Base-by-base conservation (phyloP, 2,888 invertebrate genomes). In the Eumacrocentrus americanus region DNA sequence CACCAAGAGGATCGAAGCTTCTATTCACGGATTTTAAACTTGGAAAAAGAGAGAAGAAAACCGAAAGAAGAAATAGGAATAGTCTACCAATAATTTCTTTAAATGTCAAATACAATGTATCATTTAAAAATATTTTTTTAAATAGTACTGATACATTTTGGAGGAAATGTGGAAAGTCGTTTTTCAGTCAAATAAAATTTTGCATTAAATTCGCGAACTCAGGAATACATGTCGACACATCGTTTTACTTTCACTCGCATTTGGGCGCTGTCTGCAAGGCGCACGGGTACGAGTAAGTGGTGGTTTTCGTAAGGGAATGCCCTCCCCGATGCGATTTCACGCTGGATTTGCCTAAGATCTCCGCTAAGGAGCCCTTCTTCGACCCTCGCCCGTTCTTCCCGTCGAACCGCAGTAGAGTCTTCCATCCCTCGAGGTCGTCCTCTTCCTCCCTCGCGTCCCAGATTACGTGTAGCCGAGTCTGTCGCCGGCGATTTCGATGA, bases 341-440 rank as follows among this genome's bases (percentile, higher is more conserved):
- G 86, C 83, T 82, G 85, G 86, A 86, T 86, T 86, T 85, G 82
- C 84, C 84, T 85, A 84, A 84, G 86, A 85, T 85, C 85, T 84
- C 72, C 75, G 82, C 81, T 82, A 80, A 81, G 80, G 77, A 80
- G 80, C 74, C 77, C 78, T 76, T 75, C 73, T 75, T 74, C 78
- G 25, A 38, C 72, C 71, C 67, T 51, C 52, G 51, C 58, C 34
- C 63, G 51, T 54, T 53, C 61, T 48, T 58, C 61, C 52, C 37
- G 47, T 47, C 55, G 48, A 60, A 57, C 59, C 63, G 29, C 29
- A 29, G 29, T 29, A 53, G 48, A 47, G 55, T 60, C 64, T 57
- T 58, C 51, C 58, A 57, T 56, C 64, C 58, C 40, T 34, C 48
- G 23, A 50, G 54, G 46, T 35, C 53, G 50, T 58, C 42, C 46